phyloP scores from a whole-genome alignment of 2,797 vertebrate species.

The Tarsius wallacei region DNA sequence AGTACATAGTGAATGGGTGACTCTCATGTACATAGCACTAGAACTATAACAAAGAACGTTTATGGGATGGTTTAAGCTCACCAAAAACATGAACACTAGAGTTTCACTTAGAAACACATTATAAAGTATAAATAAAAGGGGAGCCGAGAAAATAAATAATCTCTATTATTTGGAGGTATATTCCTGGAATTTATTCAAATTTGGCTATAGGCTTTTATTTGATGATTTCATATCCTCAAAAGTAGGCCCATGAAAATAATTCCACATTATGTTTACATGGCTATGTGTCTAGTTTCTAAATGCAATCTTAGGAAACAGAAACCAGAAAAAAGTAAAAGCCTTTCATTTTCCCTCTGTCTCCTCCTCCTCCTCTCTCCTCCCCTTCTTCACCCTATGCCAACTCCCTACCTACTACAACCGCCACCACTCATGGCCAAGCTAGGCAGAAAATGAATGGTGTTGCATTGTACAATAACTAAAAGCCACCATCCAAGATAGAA shows the following conservation, averaged over 20 bases:
- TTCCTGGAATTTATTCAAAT: conserved; percentile 54
- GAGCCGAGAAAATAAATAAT: neutral
- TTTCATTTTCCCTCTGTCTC: neutral
- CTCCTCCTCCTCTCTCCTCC: neutral
- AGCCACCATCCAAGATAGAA: neutral
- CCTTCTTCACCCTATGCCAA: neutral
- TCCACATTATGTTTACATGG: neutral
- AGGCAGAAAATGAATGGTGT: neutral
- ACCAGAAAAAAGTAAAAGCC: neutral
- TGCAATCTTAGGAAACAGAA: conserved; percentile 66
- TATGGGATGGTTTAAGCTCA: neutral
- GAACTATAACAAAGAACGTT: neutral
- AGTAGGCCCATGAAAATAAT: conserved; percentile 25
- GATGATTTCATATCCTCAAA: conserved; percentile 47
- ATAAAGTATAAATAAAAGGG: neutral
- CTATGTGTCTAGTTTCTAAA: conserved; percentile 9
- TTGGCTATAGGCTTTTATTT: neutral
- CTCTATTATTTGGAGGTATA: neutral
- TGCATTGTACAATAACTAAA: neutral
- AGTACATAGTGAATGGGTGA: neutral
- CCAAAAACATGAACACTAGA: neutral
- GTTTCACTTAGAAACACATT: conserved; percentile 6
- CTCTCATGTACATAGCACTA: neutral
- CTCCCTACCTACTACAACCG: fast-evolving
- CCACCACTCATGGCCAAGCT: neutral